These are phyloP conservation scores for Chaenogobius annularis DNA, from an alignment of 2,113 vertebrate genomes.

Conservation along the genomic window DNA sequence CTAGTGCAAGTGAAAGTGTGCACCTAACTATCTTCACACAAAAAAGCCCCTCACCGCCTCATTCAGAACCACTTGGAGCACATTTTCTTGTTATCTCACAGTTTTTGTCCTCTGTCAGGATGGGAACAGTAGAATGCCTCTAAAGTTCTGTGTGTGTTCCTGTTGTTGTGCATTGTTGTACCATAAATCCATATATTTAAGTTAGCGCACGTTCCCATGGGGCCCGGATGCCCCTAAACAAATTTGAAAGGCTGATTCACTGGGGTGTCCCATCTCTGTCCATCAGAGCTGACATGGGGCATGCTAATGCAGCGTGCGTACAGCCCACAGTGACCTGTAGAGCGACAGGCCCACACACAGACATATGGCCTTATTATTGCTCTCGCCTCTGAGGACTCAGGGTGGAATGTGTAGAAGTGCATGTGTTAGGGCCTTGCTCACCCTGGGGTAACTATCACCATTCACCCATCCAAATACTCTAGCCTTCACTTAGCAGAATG, in stretches of 20 bases:
- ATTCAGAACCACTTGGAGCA: slow-evolving; percentile 55
- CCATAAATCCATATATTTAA: slow-evolving; percentile 16
- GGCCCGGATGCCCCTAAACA: slow-evolving; percentile 56
- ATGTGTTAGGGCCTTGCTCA: slow-evolving; percentile 4
- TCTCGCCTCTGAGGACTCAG: slow-evolving; percentile 38
- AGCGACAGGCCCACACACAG: slow-evolving; percentile 33
- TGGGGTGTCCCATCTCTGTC: slow-evolving; percentile 48
- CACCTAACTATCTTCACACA: slow-evolving; percentile 30
- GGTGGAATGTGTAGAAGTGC: slow-evolving; percentile 41
- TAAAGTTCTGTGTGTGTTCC: slow-evolving; percentile 18
- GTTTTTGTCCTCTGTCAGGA: slow-evolving; percentile 41
- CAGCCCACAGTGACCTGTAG: slow-evolving; percentile 50
- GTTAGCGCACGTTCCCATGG: slow-evolving; percentile 16
- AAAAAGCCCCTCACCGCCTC: slow-evolving; percentile 34
- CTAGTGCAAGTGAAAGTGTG: neutral
- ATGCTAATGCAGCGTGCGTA: slow-evolving; percentile 42
- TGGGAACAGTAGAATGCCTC: slow-evolving; percentile 48
- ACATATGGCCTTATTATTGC: slow-evolving; percentile 61
- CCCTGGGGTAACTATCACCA: slow-evolving; percentile 36
- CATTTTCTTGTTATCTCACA: slow-evolving; percentile 54
- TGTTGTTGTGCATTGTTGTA: slow-evolving; percentile 5
- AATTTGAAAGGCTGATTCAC: slow-evolving; percentile 49
- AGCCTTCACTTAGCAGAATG: slow-evolving; percentile 29
- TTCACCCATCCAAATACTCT: slow-evolving; percentile 39
- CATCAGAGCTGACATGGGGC: slow-evolving; percentile 54